phyloP scores from a whole-genome alignment of 2,113 vertebrate genomes.

The Sinocyclocheilus rhinocerous region DNA sequence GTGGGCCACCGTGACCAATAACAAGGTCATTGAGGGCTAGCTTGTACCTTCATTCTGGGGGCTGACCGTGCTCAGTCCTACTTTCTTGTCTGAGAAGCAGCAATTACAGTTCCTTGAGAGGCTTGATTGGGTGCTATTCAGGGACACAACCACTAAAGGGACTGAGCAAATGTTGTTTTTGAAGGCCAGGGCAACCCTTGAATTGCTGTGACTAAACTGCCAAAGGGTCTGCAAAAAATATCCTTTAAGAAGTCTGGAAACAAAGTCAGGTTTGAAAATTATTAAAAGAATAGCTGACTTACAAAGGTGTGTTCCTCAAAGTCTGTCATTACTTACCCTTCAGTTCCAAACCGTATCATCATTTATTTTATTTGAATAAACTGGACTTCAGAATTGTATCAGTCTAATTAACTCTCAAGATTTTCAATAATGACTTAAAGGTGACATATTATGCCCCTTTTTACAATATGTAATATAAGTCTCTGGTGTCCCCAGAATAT shows the following conservation, averaged over 20 bases:
- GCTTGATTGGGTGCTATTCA: constrained; percentile 18
- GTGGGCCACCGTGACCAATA: neutral
- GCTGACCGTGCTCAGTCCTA: neutral
- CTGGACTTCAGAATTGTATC: neutral
- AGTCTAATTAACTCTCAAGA: neutral
- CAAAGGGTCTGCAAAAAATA: constrained; percentile 15
- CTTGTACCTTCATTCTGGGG: constrained; percentile 2
- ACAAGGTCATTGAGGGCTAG: constrained; percentile 22
- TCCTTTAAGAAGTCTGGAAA: constrained; percentile 10
- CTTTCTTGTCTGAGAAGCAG: constrained; percentile 19
- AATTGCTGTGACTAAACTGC: neutral
- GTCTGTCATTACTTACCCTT: neutral
- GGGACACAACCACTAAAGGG: neutral
- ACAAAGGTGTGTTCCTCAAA: neutral
- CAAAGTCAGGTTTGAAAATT: constrained; percentile 27
- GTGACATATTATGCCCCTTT: too few relatives aligned
- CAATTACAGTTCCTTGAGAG: neutral
- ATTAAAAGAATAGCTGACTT: neutral
- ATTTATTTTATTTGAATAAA: neutral
- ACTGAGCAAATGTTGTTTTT: constrained; percentile 34
- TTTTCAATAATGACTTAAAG: neutral
- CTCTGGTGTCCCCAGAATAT: too few relatives aligned
- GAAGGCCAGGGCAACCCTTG: constrained; percentile 17
- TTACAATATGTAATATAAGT: too few relatives aligned
- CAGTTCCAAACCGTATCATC: neutral